phyloP scores from a whole-genome alignment of 1,140 invertebrate genomes.

The Linepithema humile region DNA sequence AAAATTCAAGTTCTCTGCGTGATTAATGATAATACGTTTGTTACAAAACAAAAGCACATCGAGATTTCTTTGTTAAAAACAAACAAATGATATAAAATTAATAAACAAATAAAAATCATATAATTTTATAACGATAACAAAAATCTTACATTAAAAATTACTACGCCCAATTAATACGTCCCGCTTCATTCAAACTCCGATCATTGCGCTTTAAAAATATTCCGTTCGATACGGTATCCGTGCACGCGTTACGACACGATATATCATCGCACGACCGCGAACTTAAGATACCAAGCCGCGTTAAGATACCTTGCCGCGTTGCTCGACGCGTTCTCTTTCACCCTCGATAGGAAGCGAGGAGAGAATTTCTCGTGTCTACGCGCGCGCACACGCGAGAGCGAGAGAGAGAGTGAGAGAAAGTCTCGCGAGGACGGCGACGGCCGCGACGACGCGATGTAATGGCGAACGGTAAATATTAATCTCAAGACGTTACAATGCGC shows the following conservation, averaged over 20 bases:
- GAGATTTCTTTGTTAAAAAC: not conserved
- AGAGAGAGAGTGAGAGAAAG: no score
- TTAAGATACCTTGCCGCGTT: not conserved
- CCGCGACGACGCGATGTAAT: conserved; percentile 65
- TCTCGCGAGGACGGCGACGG: conserved; percentile 67
- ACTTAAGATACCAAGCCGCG: not conserved
- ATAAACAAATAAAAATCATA: no score
- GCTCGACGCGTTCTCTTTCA: conserved; percentile 13
- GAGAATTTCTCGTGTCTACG: not conserved
- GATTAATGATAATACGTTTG: conserved; percentile 12
- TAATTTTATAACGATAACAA: not conserved
- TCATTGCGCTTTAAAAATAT: not conserved
- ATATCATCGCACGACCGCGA: conserved; percentile 19
- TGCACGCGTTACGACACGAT: conserved; percentile 8
- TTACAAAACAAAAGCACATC: not conserved
- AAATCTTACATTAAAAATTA: not conserved
- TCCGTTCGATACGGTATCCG: not conserved
- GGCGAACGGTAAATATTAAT: conserved; percentile 77
- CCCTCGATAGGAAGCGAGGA: not conserved
- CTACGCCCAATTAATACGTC: not conserved
- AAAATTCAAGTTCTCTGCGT: not conserved
- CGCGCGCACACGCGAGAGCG: not conserved
- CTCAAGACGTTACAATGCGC: conserved; percentile 76
- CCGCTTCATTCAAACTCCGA: not conserved
- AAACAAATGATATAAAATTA: no score